Base-by-base conservation (phyloP, 2,113 vertebrate species). In the Tragulus kanchil region DNA sequence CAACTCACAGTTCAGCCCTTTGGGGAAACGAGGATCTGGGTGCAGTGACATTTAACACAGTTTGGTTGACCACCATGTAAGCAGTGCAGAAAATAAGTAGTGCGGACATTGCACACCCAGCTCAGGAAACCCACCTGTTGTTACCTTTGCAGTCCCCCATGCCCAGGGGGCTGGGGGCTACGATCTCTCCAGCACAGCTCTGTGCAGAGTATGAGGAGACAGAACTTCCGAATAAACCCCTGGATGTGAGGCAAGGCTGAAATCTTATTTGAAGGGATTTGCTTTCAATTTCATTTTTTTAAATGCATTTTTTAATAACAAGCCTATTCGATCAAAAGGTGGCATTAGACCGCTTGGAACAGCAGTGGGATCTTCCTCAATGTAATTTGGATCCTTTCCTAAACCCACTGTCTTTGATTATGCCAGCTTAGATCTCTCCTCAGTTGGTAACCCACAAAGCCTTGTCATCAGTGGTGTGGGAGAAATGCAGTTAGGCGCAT, bases 241-340 rank as follows among this genome's bases (percentile, higher is more conserved):
- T 93, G 97, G 92, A 95, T 96, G 85, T 96, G 77, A 94, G 85
- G 86, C 85, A 64, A 92, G 78, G 82, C 88, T 65, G 87, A 93
- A 96, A 97, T 97, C 89, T 97, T 95, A 95, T 97, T 95, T 96
- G 94, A 97, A 97, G 54, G 90, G 96, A 97, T 97, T 97, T 97
- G 90, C 88, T 97, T 97, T 96, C 26, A 0, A 98, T 97, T 98
- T 97, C 95, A 78, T 92, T 97, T 97, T 96, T 97, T 93, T 0
- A 88, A 95, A 97, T 82, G 85, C 90, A 79, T 97, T 98, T 97
- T 97, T 97, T 97, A 97, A 97, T 97, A 97, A 92, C 58, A 97
- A 97, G 58, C 69, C 94, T 83, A 79, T 98, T 95, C 94, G 54
- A 93, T 97, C 96, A 94, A 95, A 97, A 83, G 75, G 13, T 5